Conservation (phyloP, 2,797 vertebrate species). For the Sitta carolinensis region DNA sequence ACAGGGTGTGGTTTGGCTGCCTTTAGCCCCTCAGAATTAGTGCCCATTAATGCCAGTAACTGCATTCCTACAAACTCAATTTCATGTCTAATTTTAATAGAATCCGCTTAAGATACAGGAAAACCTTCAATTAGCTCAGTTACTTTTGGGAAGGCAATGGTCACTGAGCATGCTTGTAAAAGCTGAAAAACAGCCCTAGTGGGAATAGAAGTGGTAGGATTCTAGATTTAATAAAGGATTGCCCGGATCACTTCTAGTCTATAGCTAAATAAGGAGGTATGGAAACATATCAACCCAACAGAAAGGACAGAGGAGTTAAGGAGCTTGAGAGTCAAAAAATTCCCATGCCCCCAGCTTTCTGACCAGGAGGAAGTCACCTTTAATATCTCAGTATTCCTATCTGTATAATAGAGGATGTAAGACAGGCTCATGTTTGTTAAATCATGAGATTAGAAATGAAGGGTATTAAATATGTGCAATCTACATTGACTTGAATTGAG, state of each 20-base stretch:
- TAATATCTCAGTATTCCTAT: neutral
- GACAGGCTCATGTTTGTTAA: neutral
- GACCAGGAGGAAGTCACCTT: neutral
- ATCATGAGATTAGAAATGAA: neutral
- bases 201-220: neutral
- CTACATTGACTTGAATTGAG: neutral
- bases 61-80: neutral
- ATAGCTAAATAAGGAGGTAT: slow-evolving; percentile 5
- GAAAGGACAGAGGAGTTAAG: neutral
- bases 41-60: neutral
- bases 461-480: neutral
- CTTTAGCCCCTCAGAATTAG: neutral
- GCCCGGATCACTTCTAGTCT: neutral
- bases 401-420: neutral
- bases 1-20: neutral
- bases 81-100: neutral
- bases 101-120: neutral
- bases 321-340: neutral
- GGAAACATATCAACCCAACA: neutral
- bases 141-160: neutral
- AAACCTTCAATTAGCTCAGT: neutral
- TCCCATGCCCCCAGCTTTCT: neutral
- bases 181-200: neutral
- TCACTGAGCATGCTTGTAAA: neutral
- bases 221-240: neutral